Conservation (phyloP, 2,113 vertebrate species). For the Pitta sordida region DNA sequence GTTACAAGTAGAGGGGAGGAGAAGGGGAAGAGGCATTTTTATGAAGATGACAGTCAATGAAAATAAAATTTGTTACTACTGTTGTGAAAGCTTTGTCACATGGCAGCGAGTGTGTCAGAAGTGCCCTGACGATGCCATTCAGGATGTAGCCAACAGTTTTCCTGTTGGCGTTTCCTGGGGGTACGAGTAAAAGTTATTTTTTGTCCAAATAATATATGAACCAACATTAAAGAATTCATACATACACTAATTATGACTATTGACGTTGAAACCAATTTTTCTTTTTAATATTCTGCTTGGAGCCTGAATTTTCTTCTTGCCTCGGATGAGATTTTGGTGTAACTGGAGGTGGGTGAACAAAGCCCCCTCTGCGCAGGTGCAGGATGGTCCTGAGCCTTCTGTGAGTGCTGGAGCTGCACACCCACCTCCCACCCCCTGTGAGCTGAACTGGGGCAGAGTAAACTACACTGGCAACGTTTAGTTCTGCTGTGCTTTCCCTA, state of each 20-base stretch:
- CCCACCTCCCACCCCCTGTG: neutral
- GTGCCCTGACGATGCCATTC: fast-evolving
- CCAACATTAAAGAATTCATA: neutral
- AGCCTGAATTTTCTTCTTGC: neutral
- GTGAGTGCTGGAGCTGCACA: fast-evolving
- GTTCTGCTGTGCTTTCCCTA: neutral
- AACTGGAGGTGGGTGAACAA: neutral
- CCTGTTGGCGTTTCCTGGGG: neutral
- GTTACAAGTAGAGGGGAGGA: neutral
- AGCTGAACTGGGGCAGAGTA: neutral
- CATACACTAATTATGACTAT: neutral
- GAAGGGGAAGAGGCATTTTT: neutral
- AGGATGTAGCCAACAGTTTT: neutral
- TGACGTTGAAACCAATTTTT: neutral
- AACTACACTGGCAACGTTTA: neutral
- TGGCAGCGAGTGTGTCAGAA: neutral
- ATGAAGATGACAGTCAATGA: neutral
- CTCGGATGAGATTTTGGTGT: fast-evolving
- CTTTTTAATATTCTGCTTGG: neutral
- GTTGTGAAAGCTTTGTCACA: neutral
- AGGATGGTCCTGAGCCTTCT: too few relatives aligned
- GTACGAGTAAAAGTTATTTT: neutral
- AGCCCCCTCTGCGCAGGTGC: neutral
- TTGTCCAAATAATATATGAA: neutral
- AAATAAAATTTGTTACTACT: neutral